Percentiles rank a stretch among this genome's conserved stretches.
Conservation (phyloP, 2,113 vertebrate species). For the Nyctibius bracteatus region DNA sequence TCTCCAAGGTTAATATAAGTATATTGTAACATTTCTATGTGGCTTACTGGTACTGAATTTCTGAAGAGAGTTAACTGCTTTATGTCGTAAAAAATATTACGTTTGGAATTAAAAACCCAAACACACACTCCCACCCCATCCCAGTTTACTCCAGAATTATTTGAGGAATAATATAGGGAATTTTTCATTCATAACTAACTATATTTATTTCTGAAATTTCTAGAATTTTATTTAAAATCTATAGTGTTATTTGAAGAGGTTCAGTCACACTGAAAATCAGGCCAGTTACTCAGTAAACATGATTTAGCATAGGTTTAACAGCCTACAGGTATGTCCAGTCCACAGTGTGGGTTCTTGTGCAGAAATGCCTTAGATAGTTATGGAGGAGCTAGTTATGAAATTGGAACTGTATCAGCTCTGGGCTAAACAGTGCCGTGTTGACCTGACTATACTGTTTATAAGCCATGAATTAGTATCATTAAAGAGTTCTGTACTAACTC, state of each 20-base stretch:
- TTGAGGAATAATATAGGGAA: neutral
- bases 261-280: neutral
- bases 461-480: neutral
- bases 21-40: neutral
- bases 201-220: neutral
- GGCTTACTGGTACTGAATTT: neutral
- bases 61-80: neutral
- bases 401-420: neutral
- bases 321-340: neutral
- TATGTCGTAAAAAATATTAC: neutral
- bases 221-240: neutral
- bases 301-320: neutral
- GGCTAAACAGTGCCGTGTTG: neutral
- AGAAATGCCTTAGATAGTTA: neutral
- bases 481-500: neutral
- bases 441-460: neutral
- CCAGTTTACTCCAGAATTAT: neutral
- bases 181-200: neutral
- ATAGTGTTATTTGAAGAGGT: neutral
- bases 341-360: neutral
- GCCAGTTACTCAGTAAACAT: neutral
- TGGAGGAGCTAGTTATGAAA: neutral
- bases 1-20: neutral
- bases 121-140: fast-evolving
- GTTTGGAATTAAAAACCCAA: neutral